Conservation (phyloP, 2,888 invertebrate genomes). For the Mythimna impura region DNA sequence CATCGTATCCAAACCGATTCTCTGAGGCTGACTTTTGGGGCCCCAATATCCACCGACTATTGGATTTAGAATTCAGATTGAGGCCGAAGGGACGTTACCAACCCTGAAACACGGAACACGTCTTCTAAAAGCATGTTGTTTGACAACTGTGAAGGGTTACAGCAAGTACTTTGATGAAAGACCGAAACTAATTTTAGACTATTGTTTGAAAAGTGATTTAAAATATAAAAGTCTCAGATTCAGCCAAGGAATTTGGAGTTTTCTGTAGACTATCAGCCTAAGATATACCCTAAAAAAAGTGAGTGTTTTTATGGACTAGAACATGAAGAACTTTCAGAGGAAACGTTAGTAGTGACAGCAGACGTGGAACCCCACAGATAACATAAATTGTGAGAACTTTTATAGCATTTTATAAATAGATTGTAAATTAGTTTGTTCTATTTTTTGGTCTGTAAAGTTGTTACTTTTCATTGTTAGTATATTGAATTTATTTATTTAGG, state of each 20-base stretch:
- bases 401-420: constrained; percentile 57
- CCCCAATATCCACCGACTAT: constrained; percentile 81
- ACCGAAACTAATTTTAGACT: constrained; percentile 82
- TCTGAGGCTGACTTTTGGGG: constrained; percentile 89
- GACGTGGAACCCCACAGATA: constrained; percentile 85
- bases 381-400: constrained; percentile 72
- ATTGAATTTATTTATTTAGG: constrained; percentile 3
- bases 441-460: constrained; percentile 28
- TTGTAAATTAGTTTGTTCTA: constrained; percentile 14
- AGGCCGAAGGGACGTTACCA: constrained; percentile 82
- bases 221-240: constrained; percentile 77
- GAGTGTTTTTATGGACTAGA: constrained; percentile 83
- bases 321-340: constrained; percentile 65
- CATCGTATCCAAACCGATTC: constrained; percentile 91
- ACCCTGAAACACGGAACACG: constrained; percentile 66
- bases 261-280: constrained; percentile 76
- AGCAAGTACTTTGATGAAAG: constrained; percentile 83
- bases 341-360: constrained; percentile 80
- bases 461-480: constrained; percentile 8
- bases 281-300: constrained; percentile 76
- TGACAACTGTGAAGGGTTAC: constrained; percentile 80
- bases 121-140: constrained; percentile 81
- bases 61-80: constrained; percentile 77
- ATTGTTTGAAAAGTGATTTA: constrained; percentile 86
- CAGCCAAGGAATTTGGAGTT: constrained; percentile 84